Base-by-base conservation (phyloP, 2,113 vertebrate genomes). In the Blennius ocellaris region DNA sequence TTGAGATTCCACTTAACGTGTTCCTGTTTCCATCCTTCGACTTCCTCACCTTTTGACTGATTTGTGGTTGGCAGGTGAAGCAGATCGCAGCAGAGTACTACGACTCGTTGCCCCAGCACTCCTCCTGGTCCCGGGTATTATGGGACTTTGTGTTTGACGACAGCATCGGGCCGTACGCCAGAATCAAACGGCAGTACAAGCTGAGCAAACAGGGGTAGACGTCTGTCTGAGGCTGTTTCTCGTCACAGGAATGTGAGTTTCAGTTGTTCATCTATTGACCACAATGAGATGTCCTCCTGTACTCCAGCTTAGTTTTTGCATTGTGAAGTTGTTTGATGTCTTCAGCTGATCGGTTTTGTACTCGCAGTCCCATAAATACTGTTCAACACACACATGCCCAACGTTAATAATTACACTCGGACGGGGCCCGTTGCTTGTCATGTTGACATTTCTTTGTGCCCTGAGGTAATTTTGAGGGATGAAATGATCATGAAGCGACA, bases 111-210 rank as follows among this genome's bases (percentile, higher is more conserved):
- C 97, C 97, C 1, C 93, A 99, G 59, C 96, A 99, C 91, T 93
- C 94, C 41, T 99, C 97, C 50, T 99, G 98, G 98, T 84, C 89
- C 68, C 93, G 90, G 48, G 97, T 99, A 51, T 93, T 99, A 43
- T 98, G 97, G 97, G 96, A 98, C 83, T 99, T 99, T 68, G 94
- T 99, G 74, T 97, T 98, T 12, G 94, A 99, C 56, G 95, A 98
- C 82, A 92, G 89, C 79, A 91, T 99, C 45, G 95, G 97, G 4
- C 97, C 97, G 43, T 99, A 96, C 0, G 90, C 96, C 65, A 92
- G 98, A 84, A 93, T 98, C 81, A 99, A 98, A 88, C 93, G 98
- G 79, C 77, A 92, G n/a, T 97, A 90, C 91, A 95, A 95, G 83
- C 80, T 95, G 44, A 95, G 74, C 3, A 91, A 94, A 69, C 68